Evolutionary conservation across 1,140 invertebrate genomes (phyloP), one percentile per base, ranked within the genome.

Genomic region (Macrocentrus cingulum): DNA sequence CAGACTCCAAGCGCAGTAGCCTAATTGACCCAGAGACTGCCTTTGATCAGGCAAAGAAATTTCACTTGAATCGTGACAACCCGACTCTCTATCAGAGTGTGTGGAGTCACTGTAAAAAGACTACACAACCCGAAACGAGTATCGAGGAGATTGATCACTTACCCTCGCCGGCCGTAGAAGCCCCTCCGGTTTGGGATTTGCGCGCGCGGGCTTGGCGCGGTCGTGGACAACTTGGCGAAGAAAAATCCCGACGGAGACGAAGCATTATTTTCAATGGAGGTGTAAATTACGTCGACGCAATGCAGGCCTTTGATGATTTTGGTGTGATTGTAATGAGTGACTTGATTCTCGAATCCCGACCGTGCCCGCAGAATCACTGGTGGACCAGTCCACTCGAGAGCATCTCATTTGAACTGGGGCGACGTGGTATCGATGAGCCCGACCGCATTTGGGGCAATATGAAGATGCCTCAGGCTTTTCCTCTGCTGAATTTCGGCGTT

Each of bases 241-340:
- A 36, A 60, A 67, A 54, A 59, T 22, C 44, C 1, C 52, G 62
- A 37, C 57, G 39, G 42, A 63, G 61, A 36, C 60, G 67, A n/a
- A 64, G 66, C 1, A 56, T 70, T 15, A 68, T 57, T 0, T 63
- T 62, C 11, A 58, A 59, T 20, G 59, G 56, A 5, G 66, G 60
- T 7, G 62, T 70, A 13, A 72, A 73, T 55, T 79, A 77, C 39
- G 77, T 79, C 1, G 79, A 81, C 29, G 67, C 77, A 16, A 70
- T 75, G 48, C 75, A 80, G 64, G 80, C 79, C n/a, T 82, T 81
- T 50, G 71, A 75, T 52, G 75, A 82, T 62, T 77, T 81, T 55
- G 81, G 82, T 8, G 66, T 81, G 3, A 61, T 83, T 4, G 82
- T 84, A 1, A 77, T 84, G 64, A 83, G 80, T 52, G 80, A 84